Percentiles rank a stretch among this genome's conserved stretches.
phyloP scores from a whole-genome alignment of 2,888 invertebrate species.

The Saturnia pavonia region DNA sequence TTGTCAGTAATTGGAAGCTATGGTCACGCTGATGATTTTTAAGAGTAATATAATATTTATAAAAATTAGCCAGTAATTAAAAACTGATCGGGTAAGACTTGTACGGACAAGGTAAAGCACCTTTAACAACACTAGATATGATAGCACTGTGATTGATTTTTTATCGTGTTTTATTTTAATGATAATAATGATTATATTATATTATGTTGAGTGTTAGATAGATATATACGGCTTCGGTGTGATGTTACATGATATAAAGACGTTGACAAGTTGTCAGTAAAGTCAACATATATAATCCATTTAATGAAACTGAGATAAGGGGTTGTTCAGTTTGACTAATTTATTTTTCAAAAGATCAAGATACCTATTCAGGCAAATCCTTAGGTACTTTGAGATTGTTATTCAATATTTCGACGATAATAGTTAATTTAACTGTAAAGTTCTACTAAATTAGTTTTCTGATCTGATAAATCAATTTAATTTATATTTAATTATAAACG shows the following conservation, averaged over 20 bases:
- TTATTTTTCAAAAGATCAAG: background rate
- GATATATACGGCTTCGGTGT: background rate
- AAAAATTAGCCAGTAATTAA: no score
- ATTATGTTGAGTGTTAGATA: background rate
- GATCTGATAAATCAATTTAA: background rate
- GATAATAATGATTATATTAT: background rate
- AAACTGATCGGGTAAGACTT: background rate
- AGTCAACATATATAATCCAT: background rate
- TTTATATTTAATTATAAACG: background rate
- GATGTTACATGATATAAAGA: background rate
- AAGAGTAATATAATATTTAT: no score
- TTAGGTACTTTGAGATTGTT: background rate
- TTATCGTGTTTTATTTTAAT: background rate
- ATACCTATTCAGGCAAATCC: background rate
- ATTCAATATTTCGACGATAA: background rate
- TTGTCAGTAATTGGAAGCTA: no score
- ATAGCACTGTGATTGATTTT: background rate
- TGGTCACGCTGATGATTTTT: no score
- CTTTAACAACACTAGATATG: background rate
- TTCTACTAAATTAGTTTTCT: background rate
- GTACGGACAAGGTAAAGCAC: background rate
- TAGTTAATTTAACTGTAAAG: background rate
- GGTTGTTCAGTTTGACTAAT: background rate
- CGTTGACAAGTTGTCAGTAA: constrained; percentile 7
- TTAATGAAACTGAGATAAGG: background rate